phyloP scores from a whole-genome alignment of 1,140 invertebrate species.

The Microplitis mediator region DNA sequence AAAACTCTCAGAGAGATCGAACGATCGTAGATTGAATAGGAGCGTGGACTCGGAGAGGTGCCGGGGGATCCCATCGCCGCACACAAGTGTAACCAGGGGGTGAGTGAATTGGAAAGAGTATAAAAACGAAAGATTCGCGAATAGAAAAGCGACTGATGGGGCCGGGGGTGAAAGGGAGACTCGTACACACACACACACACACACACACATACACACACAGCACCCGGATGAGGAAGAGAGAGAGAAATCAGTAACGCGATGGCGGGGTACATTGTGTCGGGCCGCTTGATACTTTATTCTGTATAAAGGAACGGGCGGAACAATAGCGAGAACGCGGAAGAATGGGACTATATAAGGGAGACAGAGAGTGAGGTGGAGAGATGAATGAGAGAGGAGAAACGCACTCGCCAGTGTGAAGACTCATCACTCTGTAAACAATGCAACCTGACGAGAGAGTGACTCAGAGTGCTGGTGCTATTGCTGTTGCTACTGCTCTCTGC shows the following conservation, averaged over 20 bases:
- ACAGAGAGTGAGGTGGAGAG: constrained; percentile 39
- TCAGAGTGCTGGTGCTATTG: constrained; percentile 13
- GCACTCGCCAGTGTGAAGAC: constrained; percentile 57
- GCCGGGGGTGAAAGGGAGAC: constrained; percentile 3
- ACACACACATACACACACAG: constrained; percentile 21
- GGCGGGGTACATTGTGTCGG: constrained; percentile 57
- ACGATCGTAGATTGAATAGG: constrained; percentile 24
- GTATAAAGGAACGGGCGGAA: constrained; percentile 57
- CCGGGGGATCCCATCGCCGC: neutral
- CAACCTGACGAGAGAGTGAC: constrained; percentile 36
- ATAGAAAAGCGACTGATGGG: constrained; percentile 25
- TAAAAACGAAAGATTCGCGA: constrained; percentile 31
- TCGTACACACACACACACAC: too few relatives aligned
- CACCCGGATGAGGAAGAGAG: constrained; percentile 24
- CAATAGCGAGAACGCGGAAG: constrained; percentile 58
- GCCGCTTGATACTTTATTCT: constrained; percentile 60
- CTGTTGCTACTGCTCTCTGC: constrained; percentile 19
- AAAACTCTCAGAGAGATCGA: constrained; percentile 18
- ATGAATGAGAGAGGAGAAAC: constrained; percentile 34
- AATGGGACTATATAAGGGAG: constrained; percentile 56
- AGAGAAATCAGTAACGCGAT: constrained; percentile 35
- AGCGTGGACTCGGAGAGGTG: constrained; percentile 14
- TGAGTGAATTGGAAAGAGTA: neutral
- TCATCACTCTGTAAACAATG: constrained; percentile 62
- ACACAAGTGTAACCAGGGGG: neutral